These are phyloP conservation scores for Poeciliopsis turneri DNA, from an alignment of 2,797 vertebrate species.

Conservation along the genomic window DNA sequence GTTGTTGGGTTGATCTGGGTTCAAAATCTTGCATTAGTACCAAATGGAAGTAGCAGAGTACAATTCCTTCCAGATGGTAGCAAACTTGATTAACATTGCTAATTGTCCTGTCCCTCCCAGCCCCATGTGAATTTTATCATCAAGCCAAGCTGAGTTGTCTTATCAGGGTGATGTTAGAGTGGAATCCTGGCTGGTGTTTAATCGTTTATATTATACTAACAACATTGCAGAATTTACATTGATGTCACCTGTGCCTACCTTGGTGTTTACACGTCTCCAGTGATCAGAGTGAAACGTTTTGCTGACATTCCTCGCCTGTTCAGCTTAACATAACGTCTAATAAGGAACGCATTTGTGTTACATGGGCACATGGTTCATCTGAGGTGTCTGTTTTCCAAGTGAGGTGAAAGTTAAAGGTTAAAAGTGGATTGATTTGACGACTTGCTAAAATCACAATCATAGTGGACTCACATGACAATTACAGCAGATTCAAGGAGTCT, in stretches of 20 bases:
- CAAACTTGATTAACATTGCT: slow-evolving; percentile 29
- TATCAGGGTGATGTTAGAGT: slow-evolving; percentile 32
- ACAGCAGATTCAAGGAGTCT: too few species aligned
- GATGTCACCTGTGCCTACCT: neutral
- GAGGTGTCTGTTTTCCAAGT: too few species aligned
- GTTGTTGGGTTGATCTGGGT: neutral
- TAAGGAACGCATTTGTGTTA: too few species aligned
- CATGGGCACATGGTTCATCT: too few species aligned
- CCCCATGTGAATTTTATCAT: slow-evolving; percentile 24
- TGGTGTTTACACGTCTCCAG: too few species aligned
- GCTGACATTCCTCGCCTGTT: too few species aligned
- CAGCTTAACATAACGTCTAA: too few species aligned
- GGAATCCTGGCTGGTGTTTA: slow-evolving; percentile 2
- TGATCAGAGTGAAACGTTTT: too few species aligned
- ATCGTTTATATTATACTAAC: slow-evolving; percentile 22
- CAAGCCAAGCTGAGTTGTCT: slow-evolving; percentile 32
- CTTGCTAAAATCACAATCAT: too few species aligned
- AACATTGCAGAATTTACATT: slow-evolving; percentile 20
- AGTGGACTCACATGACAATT: too few species aligned
- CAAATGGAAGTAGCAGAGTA: neutral
- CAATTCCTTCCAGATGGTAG: neutral
- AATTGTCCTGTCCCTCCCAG: slow-evolving; percentile 40
- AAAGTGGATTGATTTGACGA: too few species aligned
- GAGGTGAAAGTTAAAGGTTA: too few species aligned
- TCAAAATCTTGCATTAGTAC: neutral